These are phyloP conservation scores for Colletes gigas DNA, from an alignment of 1,140 invertebrate genomes.

Conservation along the genomic window DNA sequence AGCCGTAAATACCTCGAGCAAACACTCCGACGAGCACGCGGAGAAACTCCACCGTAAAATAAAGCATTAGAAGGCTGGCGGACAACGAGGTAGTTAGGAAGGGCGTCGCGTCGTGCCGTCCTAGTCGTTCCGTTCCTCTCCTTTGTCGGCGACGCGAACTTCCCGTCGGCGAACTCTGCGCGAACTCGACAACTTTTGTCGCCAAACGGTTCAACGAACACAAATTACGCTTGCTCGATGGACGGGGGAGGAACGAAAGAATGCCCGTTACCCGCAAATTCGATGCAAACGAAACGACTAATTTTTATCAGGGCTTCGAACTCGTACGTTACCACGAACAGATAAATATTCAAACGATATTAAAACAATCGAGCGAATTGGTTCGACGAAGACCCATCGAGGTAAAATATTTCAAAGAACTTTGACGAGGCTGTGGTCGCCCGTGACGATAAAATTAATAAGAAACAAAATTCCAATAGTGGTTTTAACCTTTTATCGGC, in stretches of 20 bases:
- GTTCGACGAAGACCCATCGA: no score
- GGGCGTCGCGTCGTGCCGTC: conserved; percentile 2
- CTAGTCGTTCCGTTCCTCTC: conserved; percentile 11
- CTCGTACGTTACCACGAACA: no score
- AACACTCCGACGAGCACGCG: conserved; percentile 57
- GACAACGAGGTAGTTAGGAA: conserved; percentile 62
- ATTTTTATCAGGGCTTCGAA: not conserved
- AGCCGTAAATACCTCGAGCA: conserved; percentile 73
- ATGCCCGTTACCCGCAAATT: conserved; percentile 13
- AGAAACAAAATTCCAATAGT: no score
- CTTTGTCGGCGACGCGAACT: conserved; percentile 40
- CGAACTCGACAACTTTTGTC: conserved; percentile 69
- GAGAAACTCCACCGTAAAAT: conserved; percentile 68
- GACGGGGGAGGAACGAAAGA: conserved; percentile 10
- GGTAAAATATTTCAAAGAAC: no score
- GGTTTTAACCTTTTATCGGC: no score
- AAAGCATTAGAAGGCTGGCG: conserved; percentile 66
- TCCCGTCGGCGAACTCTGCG: conserved; percentile 56
- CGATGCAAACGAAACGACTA: not conserved
- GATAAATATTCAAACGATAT: no score
- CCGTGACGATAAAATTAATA: no score
- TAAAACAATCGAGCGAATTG: no score
- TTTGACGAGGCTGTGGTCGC: no score
- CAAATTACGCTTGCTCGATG: conserved; percentile 55
- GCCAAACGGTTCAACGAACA: conserved; percentile 67